These are phyloP conservation scores for Coregonus ussuriensis DNA, from an alignment of 2,797 vertebrate species.

Conservation along the genomic window DNA sequence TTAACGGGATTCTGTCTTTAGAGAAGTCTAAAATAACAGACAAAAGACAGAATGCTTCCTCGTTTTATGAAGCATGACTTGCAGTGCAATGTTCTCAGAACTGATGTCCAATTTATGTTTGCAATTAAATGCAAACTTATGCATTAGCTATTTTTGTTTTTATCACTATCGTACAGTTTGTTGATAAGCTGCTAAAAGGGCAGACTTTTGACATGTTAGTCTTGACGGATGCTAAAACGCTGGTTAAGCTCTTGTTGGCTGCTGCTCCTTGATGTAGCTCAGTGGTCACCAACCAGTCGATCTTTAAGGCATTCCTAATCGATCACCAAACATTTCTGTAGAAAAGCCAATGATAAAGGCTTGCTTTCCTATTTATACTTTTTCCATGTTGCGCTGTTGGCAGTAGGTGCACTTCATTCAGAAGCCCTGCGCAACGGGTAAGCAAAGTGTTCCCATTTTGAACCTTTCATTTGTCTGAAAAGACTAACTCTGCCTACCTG, in stretches of 20 bases:
- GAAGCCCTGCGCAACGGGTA: too few species aligned
- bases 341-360: too few species aligned
- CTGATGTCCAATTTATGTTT: neutral
- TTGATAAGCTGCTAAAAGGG: neutral
- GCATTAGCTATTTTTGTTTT: neutral
- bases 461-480: too few species aligned
- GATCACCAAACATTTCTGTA: too few species aligned
- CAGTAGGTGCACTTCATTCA: too few species aligned
- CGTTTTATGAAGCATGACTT: conserved; percentile 63
- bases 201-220: conserved; percentile 35
- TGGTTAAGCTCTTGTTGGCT: conserved; percentile 39
- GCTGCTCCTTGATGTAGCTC: conserved; percentile 18
- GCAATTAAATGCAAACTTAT: neutral
- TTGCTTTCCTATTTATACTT: too few species aligned
- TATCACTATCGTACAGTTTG: too few species aligned
- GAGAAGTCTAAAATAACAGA: conserved; percentile 35
- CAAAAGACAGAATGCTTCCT: conserved; percentile 55
- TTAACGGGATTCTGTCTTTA: conserved; percentile 43
- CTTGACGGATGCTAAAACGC: conserved; percentile 31
- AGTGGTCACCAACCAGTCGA: too few species aligned
- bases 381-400: too few species aligned
- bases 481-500: too few species aligned
- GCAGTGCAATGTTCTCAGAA: conserved; percentile 43
- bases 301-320: too few species aligned
- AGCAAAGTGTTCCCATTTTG: too few species aligned